A percentile compares a stretch with the other conserved stretches of the same genome.
Evolutionary conservation across 2,888 invertebrate genomes (phyloP).

Genomic region (Ariolimax columbianus): DNA sequence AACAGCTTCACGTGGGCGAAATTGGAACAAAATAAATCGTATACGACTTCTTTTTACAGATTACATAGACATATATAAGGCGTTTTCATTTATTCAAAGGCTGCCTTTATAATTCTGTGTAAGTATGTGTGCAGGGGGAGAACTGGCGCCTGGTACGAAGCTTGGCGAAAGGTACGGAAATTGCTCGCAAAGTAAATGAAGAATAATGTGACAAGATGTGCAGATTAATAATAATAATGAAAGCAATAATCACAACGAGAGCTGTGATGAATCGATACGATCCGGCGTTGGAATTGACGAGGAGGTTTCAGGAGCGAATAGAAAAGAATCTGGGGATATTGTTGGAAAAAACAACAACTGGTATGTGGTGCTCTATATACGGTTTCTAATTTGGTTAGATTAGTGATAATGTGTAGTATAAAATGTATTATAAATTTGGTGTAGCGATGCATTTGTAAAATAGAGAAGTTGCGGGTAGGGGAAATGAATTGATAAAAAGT

Average conservation of each 20-base stretch:
- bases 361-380: no score
- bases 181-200: background rate
- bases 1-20: no score
- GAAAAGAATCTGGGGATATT: background rate
- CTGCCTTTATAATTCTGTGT: background rate
- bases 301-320: background rate
- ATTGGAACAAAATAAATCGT: no score
- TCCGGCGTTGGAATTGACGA: background rate
- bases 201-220: slow-evolving; percentile 14
- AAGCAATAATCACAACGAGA: background rate
- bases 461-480: no score
- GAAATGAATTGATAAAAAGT: no score
- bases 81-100: background rate
- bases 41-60: no score
- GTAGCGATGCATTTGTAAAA: no score
- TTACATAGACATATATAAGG: background rate
- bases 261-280: background rate
- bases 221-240: slow-evolving; percentile 3
- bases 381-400: no score
- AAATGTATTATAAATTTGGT: no score
- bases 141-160: background rate
- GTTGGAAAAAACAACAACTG: background rate
- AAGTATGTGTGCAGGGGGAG: background rate
- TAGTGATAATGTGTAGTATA: no score
- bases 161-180: background rate